Evolutionary conservation across 2,797 vertebrate species (phyloP).

Genomic region (Brotula barbata): DNA sequence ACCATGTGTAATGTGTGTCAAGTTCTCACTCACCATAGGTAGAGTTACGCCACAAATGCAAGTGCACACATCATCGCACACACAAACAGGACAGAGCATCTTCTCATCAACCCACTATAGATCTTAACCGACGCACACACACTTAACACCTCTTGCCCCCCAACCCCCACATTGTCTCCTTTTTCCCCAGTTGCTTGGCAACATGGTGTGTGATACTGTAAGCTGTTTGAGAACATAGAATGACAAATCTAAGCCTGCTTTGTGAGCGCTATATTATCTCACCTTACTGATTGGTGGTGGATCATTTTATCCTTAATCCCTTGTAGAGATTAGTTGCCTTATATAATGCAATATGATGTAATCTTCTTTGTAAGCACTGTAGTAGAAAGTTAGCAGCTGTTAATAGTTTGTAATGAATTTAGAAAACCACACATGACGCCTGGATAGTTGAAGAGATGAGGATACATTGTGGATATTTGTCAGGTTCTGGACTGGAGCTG

Average conservation of each 20-base stretch:
- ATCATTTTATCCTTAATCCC: too few relatives aligned
- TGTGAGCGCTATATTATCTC: slow-evolving; percentile 24
- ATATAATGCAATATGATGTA: too few relatives aligned
- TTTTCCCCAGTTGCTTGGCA: slow-evolving; percentile 69
- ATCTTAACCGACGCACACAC: slow-evolving; percentile 25
- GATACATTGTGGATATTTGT: too few relatives aligned
- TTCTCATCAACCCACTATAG: slow-evolving; percentile 43
- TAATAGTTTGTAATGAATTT: too few relatives aligned
- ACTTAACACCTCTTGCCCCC: slow-evolving; percentile 3
- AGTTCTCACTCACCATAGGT: neutral
- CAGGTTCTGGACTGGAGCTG: too few relatives aligned
- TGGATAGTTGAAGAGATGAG: too few relatives aligned
- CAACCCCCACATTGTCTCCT: slow-evolving; percentile 8
- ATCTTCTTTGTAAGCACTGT: too few relatives aligned
- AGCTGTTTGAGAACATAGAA: slow-evolving; percentile 39
- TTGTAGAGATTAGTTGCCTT: too few relatives aligned
- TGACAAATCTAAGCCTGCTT: slow-evolving; percentile 27
- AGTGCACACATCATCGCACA: neutral
- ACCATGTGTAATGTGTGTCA: slow-evolving; percentile 15
- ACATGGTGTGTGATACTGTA: slow-evolving; percentile 52
- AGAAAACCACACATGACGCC: too few relatives aligned
- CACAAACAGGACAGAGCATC: neutral
- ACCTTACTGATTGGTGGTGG: neutral
- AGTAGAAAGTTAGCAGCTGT: neutral
- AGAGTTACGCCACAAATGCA: neutral